Evolutionary conservation across 2,113 vertebrate genomes (phyloP), one percentile per base, ranked within the genome.

Genomic region (Loxodonta africana): DNA sequence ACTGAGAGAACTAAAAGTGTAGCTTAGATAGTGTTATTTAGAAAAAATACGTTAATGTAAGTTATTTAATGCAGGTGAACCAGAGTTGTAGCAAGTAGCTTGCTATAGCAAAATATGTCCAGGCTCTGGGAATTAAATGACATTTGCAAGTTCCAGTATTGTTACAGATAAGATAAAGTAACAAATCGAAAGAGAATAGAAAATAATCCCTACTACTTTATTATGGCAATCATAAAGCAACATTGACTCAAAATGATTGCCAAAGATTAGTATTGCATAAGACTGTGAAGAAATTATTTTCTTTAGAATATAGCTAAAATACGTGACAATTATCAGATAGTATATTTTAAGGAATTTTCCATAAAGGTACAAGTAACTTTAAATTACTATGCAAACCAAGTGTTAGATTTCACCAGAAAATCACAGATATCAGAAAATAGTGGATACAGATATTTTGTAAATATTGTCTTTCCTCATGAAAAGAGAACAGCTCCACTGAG

Each of bases 371-470:
- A 94, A 87, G 15, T 81, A 76, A 23, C 0, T 83, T 69, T 88
- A 33, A 85, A 0, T 23, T 25, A 26, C 2, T 67, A 15, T 37
- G 18, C n/a, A 51, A 76, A 14, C 3, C 4, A 41, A n/a, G 1
- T 65, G 20, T 44, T 74, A 74, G 81, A 46, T 90, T 71, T 33
- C 8, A 25, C 12, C 14, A 28, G 11, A 11, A 20, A 23, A 89
- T 76, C 44, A 17, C 1, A 51, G 1, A 20, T 1, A 53, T 6
- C 81, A 0, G 4, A 41, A 80, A 73, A 92, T 33, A 88, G 5
- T 63, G 25, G 71, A 44, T 57, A 21, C 5, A 25, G 10, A 6
- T 73, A 33, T 60, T 84, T 57, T 10, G 0, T n/a, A 90, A 77
- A 51, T 84, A 57, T 28, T 90, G 0, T 6, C 1, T 4, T 65